Base-by-base conservation (phyloP, 2,888 invertebrate species). In the Caenorhabditis wallacei region DNA sequence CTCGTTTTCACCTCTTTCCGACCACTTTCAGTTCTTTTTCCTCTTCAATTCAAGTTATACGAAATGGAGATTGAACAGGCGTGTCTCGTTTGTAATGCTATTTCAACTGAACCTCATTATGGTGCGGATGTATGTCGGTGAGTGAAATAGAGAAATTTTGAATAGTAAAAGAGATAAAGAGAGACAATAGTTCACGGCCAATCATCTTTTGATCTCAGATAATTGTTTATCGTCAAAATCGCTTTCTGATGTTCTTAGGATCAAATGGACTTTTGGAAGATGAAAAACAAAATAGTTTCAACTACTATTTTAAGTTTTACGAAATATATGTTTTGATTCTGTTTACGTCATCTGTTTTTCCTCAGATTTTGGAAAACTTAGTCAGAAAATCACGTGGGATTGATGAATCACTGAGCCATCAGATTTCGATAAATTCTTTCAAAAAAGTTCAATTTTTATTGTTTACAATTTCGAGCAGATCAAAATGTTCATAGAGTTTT, bases 121-220 rank as follows among this genome's bases (percentile, higher is more conserved):
- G 80, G 80, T n/a, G 80, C 80, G 16, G 57, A 70, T 26, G 80
- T 80, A 2, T 80, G 80, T 61, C 35, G 80, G 80, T 80, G 51
- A 68, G 80, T 69, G 18, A 48, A 48, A 18, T 18, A 48, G 8
- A 48, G 46, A 48, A 48, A 48, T 18, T 48, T 11, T 7, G 40
- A 35, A 20, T 59, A 20, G 18, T 37, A 43, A 13, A 30, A 1
- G 18, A 51, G n/a, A 30, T 18, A 37, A 18, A 48, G 46, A 48
- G 18, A 18, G 46, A 18, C 11, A 48, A 18, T 18, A 2, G n/a
- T 18, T 18, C 18, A 18, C 46, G 46, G 46, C 18, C 13, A 51
- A 51, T 64, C 43, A 57, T 70, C 70, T 54, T 48, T 70, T 56
- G 69, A 69, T 69, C 69, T 69, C 18, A 30, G 30, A 24, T 13